Evolutionary conservation across 1,140 invertebrate genomes (phyloP).

Genomic region (Drosophila ironensis): DNA sequence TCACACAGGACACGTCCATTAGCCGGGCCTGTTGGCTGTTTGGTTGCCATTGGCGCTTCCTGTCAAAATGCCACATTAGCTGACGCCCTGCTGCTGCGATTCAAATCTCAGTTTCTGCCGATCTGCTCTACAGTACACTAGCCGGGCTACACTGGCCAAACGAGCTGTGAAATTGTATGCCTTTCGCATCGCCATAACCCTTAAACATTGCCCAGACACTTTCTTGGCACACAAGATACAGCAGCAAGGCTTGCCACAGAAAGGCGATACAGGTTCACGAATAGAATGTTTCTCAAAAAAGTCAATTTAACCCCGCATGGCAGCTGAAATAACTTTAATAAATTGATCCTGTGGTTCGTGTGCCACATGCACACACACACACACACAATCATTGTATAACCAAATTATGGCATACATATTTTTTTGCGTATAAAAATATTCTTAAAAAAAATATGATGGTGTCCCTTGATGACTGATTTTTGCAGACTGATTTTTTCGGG

Average conservation of each 20-base stretch:
- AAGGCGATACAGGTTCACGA: too few species aligned
- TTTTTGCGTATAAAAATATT: background rate
- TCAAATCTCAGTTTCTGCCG: slow-evolving; percentile 19
- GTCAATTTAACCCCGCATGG: too few species aligned
- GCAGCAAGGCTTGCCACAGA: too few species aligned
- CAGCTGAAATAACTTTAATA: too few species aligned
- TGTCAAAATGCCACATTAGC: slow-evolving; percentile 68
- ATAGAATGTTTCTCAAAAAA: too few species aligned
- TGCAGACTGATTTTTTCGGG: background rate
- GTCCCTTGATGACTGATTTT: background rate
- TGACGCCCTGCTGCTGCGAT: slow-evolving; percentile 23
- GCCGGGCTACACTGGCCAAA: slow-evolving; percentile 1
- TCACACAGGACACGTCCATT: slow-evolving; percentile 36
- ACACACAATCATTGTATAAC: too few species aligned
- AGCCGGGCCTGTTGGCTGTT: slow-evolving; percentile 30
- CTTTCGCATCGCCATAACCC: too few species aligned
- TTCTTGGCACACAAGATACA: too few species aligned
- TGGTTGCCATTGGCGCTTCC: slow-evolving; percentile 25
- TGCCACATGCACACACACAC: too few species aligned
- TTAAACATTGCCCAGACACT: too few species aligned
- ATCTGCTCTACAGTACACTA: slow-evolving; percentile 11
- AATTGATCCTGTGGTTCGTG: too few species aligned
- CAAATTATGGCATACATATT: too few species aligned
- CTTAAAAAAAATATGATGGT: background rate
- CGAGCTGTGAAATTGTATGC: background rate